phyloP scores from a whole-genome alignment of 1,140 invertebrate species.

The Protaetia brevitarsis region DNA sequence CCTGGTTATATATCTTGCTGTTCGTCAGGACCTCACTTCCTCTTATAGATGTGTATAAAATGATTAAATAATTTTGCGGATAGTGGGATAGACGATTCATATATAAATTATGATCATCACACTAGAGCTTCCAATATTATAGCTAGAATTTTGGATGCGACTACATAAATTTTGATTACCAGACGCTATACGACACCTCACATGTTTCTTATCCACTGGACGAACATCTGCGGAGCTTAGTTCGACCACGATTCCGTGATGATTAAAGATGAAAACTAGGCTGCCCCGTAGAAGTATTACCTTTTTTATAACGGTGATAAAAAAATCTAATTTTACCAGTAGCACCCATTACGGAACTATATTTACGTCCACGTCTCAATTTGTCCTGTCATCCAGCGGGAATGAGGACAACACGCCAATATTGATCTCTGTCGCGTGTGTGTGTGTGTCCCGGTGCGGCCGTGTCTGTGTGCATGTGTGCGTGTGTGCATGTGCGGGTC shows the following conservation, averaged over 20 bases:
- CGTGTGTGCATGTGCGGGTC: background rate
- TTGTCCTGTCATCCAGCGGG: slow-evolving; percentile 12
- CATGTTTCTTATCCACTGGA: background rate
- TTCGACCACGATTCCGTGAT: background rate
- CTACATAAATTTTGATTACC: too few species aligned
- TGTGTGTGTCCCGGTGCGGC: background rate
- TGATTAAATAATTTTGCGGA: too few species aligned
- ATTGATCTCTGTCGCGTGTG: background rate
- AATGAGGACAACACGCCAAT: slow-evolving; percentile 15
- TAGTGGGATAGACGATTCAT: too few species aligned
- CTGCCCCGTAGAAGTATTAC: background rate
- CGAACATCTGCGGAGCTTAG: background rate
- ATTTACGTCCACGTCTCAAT: slow-evolving; percentile 15
- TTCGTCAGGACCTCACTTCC: too few species aligned
- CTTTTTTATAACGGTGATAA: slow-evolving; percentile 10
- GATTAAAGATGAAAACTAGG: slow-evolving; percentile 16
- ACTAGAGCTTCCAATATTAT: too few species aligned
- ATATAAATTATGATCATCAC: too few species aligned
- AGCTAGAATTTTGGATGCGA: too few species aligned
- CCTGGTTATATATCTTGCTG: too few species aligned
- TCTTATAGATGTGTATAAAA: too few species aligned
- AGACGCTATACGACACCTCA: background rate
- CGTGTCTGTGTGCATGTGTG: too few species aligned
- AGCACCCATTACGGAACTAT: slow-evolving; percentile 15
- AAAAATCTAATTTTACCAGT: slow-evolving; percentile 3